phyloP scores from a whole-genome alignment of 2,113 vertebrate species.

The Sula dactylatra region DNA sequence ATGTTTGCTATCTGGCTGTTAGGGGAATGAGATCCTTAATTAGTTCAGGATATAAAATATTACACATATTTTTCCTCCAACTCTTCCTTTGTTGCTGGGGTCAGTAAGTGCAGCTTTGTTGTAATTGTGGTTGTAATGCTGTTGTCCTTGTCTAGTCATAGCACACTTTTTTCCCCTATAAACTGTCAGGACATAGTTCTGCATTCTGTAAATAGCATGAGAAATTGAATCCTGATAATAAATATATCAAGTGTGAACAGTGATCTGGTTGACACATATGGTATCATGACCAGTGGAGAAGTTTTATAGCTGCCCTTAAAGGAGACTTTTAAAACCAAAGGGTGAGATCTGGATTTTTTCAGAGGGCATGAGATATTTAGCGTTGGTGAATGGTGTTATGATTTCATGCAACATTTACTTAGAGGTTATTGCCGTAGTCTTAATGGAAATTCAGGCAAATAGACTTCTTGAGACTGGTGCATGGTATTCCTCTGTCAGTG shows the following conservation, averaged over 20 bases:
- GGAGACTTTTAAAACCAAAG: not conserved
- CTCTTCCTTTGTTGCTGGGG: constrained; percentile 52
- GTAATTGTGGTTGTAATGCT: constrained; percentile 61
- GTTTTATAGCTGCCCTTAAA: not conserved
- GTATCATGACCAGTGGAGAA: not conserved
- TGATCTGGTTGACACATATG: not conserved
- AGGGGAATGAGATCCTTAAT: constrained; percentile 75
- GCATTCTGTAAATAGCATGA: constrained; percentile 27
- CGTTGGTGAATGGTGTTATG: not conserved
- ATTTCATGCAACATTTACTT: constrained; percentile 37
- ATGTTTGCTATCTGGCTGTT: constrained; percentile 61
- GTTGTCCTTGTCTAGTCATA: constrained; percentile 43
- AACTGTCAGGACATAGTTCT: constrained; percentile 45
- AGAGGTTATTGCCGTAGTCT: not conserved
- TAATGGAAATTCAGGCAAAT: constrained; percentile 8
- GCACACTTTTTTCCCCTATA: constrained; percentile 13
- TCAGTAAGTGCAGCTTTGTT: constrained; percentile 65
- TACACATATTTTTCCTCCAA: constrained; percentile 54
- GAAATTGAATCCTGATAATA: constrained; percentile 24
- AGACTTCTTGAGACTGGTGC: not conserved
- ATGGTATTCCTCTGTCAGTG: not conserved
- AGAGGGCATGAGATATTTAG: not conserved
- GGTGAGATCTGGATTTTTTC: not conserved
- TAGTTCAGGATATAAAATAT: constrained; percentile 72
- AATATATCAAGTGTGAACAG: not conserved